phyloP scores from a whole-genome alignment of 2,797 vertebrate species.

The Neomorphus geoffroyi region DNA sequence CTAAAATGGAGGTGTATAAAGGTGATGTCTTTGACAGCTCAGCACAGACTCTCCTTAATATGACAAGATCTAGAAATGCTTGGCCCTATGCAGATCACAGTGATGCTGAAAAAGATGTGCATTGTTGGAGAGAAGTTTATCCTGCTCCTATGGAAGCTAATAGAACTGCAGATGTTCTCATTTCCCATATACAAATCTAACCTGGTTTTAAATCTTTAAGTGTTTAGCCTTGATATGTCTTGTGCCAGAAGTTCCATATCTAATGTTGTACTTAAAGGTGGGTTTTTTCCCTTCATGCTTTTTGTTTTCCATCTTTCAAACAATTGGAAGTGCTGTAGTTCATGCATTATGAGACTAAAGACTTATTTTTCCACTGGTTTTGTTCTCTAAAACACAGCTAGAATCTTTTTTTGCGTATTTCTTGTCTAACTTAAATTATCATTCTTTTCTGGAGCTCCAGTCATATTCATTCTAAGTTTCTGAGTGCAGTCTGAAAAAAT shows the following conservation, averaged over 20 bases:
- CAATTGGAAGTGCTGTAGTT: neutral
- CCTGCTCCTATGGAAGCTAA: neutral
- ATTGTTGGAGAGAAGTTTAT: neutral
- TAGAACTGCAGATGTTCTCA: neutral
- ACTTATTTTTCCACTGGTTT: neutral
- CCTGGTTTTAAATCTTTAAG: neutral
- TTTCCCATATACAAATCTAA: neutral
- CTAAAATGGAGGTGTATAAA: constrained; percentile 58
- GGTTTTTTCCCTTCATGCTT: neutral
- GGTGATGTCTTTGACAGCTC: constrained; percentile 51
- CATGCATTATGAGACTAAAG: neutral
- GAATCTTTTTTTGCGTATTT: neutral
- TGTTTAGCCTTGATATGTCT: neutral
- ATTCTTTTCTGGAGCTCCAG: neutral
- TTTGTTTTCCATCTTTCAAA: neutral
- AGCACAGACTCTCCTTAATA: neutral
- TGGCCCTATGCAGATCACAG: neutral
- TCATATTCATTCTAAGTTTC: neutral
- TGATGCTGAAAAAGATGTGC: neutral
- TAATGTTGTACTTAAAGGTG: neutral
- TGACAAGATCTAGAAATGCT: neutral
- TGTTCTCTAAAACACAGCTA: neutral
- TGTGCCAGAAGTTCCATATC: neutral
- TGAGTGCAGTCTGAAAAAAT: neutral
- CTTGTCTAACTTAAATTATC: neutral